Percentiles rank a stretch among this genome's conserved stretches.
Evolutionary conservation across 2,888 invertebrate species (phyloP).

Genomic region (Diarsia dahlii): DNA sequence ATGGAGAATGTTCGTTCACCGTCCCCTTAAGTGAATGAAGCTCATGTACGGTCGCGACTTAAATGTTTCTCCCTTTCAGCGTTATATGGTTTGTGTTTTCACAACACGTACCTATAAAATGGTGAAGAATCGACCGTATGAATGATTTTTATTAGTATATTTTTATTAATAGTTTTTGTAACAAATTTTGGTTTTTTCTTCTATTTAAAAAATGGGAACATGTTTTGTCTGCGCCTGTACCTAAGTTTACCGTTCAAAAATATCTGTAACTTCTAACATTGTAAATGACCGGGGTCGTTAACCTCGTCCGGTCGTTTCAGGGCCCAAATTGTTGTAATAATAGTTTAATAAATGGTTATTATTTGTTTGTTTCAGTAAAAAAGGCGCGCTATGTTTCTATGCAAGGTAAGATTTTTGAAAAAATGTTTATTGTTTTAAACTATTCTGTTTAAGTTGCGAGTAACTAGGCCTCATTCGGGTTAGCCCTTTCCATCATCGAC

Average conservation of each 20-base stretch:
- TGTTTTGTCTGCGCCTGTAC: not conserved
- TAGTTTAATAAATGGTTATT: conserved; percentile 35
- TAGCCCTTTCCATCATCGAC: no score
- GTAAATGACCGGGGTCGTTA: conserved; percentile 21
- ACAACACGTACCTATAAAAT: not conserved
- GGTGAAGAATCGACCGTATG: not conserved
- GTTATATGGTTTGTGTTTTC: not conserved
- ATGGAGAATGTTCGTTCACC: no score
- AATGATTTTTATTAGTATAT: no score
- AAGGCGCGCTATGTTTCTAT: conserved; percentile 96
- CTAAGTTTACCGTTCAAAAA: conserved; percentile 15
- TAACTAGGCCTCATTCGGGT: no score
- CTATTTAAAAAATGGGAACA: not conserved
- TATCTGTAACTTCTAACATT: conserved; percentile 18
- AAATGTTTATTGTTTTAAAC: not conserved
- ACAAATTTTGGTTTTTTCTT: no score
- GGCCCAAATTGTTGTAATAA: conserved; percentile 31
- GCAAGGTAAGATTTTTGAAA: conserved; percentile 92
- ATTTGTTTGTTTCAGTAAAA: conserved; percentile 94
- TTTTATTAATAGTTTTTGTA: no score
- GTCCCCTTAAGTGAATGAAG: conserved; percentile 9
- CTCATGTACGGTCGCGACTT: conserved; percentile 10
- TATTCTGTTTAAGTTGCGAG: no score
- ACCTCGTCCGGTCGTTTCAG: conserved; percentile 33
- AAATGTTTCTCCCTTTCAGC: not conserved